These are phyloP conservation scores for Habroteleia sp. DNA, from an alignment of 2,888 invertebrate species.

Conservation along the genomic window DNA sequence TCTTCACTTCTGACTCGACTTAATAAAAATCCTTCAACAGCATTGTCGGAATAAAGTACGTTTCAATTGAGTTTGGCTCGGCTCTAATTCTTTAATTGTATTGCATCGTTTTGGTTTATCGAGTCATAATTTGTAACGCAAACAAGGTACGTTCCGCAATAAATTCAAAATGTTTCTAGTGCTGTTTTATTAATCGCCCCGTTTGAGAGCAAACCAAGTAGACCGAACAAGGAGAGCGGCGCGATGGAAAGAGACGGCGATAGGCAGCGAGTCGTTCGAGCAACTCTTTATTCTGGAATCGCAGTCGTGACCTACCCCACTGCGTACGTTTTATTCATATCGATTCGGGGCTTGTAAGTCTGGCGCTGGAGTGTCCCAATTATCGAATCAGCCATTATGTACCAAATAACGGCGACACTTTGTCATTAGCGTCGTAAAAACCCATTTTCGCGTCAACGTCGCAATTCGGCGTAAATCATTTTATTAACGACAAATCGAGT, in stretches of 20 bases:
- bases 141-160: slow-evolving; percentile 12
- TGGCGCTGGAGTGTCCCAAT: slow-evolving; percentile 42
- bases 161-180: slow-evolving; percentile 25
- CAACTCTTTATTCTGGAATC: slow-evolving; percentile 32
- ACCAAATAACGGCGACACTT: slow-evolving; percentile 30
- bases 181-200: slow-evolving; percentile 17
- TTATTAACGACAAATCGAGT: too few species aligned
- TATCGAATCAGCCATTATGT: slow-evolving; percentile 32
- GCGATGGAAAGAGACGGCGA: background rate
- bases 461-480: too few species aligned
- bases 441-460: background rate
- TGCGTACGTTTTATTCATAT: slow-evolving; percentile 47
- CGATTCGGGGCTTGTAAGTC: slow-evolving; percentile 32
- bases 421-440: slow-evolving; percentile 12
- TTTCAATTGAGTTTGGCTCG: slow-evolving; percentile 5
- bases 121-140: slow-evolving; percentile 26
- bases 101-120: slow-evolving; percentile 2
- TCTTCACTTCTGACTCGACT: background rate
- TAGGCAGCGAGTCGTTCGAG: slow-evolving; percentile 26
- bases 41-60: slow-evolving; percentile 6
- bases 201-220: slow-evolving; percentile 25
- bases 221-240: slow-evolving; percentile 1
- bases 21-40: background rate
- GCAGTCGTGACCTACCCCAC: slow-evolving; percentile 41
- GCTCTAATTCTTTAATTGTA: slow-evolving; percentile 8